Evolutionary conservation across 2,113 vertebrate species (phyloP).

Genomic region (Hypomesus transpacificus): DNA sequence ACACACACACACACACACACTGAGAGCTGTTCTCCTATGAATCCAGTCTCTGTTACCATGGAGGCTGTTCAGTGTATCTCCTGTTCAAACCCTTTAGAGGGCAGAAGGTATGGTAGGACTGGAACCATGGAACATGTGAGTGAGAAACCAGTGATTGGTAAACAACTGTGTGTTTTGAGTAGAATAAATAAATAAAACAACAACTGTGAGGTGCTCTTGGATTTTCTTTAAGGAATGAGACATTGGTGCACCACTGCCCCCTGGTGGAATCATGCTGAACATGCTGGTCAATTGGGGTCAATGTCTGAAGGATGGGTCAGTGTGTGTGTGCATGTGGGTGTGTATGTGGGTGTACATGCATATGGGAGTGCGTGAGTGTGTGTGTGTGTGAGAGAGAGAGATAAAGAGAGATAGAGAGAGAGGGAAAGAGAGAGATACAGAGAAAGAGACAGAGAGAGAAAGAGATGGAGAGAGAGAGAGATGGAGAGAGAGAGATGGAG

Average conservation of each 20-base stretch:
- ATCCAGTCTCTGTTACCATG: conserved; percentile 39
- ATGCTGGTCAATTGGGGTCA: not conserved
- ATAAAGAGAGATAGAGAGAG: too few species aligned
- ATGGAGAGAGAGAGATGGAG: not conserved
- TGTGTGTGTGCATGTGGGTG: not conserved
- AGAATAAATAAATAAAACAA: conserved; percentile 69
- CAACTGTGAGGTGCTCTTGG: conserved; percentile 46
- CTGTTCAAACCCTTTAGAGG: conserved; percentile 45
- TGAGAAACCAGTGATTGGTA: conserved; percentile 63
- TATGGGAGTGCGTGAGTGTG: not conserved
- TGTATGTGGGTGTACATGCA: not conserved
- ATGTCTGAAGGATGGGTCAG: not conserved
- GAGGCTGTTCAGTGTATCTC: conserved; percentile 49
- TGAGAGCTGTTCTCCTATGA: conserved; percentile 51
- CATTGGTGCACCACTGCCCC: not conserved
- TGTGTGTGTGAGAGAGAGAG: not conserved
- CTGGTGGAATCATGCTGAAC: not conserved
- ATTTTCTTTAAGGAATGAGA: conserved; percentile 4
- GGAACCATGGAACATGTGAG: conserved; percentile 60
- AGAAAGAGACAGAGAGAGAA: too few species aligned
- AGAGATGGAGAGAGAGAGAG: too few species aligned
- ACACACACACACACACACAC: conserved; percentile 14
- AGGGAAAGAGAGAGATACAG: too few species aligned
- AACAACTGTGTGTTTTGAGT: conserved; percentile 70
- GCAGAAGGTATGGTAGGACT: conserved; percentile 53